Conservation (phyloP, 2,888 invertebrate species). For the Megastigmus dorsalis region DNA sequence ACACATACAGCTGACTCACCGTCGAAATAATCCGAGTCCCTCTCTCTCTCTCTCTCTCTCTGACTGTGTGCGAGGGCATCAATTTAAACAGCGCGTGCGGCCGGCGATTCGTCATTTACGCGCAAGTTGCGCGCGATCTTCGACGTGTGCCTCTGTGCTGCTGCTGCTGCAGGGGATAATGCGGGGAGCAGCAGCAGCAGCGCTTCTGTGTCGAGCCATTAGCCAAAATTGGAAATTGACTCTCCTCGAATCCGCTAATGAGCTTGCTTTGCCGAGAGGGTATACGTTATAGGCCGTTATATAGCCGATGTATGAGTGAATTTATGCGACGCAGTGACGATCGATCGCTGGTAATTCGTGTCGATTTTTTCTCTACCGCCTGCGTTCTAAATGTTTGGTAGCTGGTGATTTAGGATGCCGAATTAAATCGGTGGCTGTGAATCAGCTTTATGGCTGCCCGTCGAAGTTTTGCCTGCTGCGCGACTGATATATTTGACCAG, state of each 20-base stretch:
- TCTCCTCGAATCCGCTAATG: slow-evolving; percentile 42
- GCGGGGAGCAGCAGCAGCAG: background rate
- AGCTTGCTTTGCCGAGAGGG: slow-evolving; percentile 28
- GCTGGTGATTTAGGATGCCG: too few species aligned
- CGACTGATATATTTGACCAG: too few species aligned
- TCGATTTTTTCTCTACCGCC: too few species aligned
- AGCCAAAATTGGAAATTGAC: slow-evolving; percentile 50
- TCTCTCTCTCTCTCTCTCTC: too few species aligned
- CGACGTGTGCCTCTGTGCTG: background rate
- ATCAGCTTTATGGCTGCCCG: too few species aligned
- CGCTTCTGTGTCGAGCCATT: slow-evolving; percentile 26
- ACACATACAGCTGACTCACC: slow-evolving; percentile 39
- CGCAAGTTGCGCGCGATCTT: slow-evolving; percentile 43
- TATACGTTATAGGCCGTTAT: too few species aligned
- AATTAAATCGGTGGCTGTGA: too few species aligned
- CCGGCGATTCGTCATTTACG: slow-evolving; percentile 48
- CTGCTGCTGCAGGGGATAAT: background rate
- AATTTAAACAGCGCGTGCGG: slow-evolving; percentile 44
- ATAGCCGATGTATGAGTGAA: background rate
- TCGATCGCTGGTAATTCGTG: too few species aligned
- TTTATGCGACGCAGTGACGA: slow-evolving; percentile 28
- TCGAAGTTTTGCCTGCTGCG: too few species aligned
- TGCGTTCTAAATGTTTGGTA: too few species aligned
- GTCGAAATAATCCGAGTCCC: slow-evolving; percentile 22
- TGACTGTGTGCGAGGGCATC: slow-evolving; percentile 15